phyloP scores from a whole-genome alignment of 64 coral and sea anemone species.

The Stichodactyla mertensii region DNA sequence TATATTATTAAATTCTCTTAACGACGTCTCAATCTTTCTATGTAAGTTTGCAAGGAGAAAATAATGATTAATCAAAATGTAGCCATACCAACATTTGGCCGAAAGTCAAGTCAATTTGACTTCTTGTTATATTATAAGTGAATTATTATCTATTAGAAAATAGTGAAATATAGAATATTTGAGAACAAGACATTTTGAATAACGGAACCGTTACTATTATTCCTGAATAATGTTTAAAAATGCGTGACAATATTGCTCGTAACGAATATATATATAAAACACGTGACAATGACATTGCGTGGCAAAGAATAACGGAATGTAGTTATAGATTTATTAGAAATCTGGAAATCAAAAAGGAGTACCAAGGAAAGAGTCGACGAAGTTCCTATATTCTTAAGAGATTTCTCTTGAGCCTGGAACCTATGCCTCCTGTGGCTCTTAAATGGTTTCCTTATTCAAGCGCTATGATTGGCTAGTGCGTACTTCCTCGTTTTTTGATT shows the following conservation, averaged over 20 bases:
- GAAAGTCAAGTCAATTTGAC: constrained; percentile 25
- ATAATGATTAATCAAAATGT: not conserved
- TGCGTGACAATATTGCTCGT: not conserved
- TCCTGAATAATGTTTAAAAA: not conserved
- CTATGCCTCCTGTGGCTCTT: not conserved
- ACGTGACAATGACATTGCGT: not conserved
- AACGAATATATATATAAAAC: not conserved
- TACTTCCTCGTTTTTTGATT: not conserved
- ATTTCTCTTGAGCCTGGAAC: too few species aligned
- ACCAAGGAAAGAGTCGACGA: too few species aligned
- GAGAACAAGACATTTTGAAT: not conserved
- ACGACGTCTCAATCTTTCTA: not conserved
- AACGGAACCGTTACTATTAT: not conserved
- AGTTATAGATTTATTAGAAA: not conserved
- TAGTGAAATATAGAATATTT: not conserved
- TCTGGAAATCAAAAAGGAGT: not conserved
- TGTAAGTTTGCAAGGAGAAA: not conserved
- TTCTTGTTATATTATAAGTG: not conserved
- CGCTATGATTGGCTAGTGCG: not conserved
- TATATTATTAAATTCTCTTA: not conserved
- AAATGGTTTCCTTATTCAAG: not conserved
- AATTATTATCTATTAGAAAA: constrained; percentile 15
- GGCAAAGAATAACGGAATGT: not conserved
- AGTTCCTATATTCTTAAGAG: not conserved
- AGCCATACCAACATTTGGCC: constrained; percentile 9